These are phyloP conservation scores for Tauraco erythrolophus DNA, from an alignment of 2,113 vertebrate genomes.

Conservation along the genomic window DNA sequence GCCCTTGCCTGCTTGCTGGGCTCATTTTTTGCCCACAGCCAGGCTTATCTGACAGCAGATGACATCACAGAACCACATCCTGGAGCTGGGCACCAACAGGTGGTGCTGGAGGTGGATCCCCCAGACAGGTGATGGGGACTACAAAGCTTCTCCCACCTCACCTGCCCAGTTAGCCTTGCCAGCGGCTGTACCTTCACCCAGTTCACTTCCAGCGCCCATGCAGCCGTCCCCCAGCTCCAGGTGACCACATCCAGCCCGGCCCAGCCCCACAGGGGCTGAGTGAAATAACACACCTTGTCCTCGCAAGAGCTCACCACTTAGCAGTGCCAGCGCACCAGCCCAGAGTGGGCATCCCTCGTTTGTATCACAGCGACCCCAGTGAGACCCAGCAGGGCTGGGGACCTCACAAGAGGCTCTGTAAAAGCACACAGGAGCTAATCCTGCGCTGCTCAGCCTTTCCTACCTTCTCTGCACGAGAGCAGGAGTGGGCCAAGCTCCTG, in stretches of 20 bases:
- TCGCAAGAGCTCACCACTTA: rapidly evolving
- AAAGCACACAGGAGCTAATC: rapidly evolving
- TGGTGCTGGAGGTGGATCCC: background rate
- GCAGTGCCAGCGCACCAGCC: background rate
- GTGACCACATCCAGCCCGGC: background rate
- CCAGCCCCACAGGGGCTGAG: background rate
- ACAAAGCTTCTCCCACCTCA: background rate
- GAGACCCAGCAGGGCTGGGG: background rate
- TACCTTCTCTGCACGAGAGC: background rate
- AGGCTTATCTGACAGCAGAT: background rate
- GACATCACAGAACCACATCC: background rate
- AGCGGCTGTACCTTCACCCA: background rate
- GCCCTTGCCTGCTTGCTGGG: background rate
- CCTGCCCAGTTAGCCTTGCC: background rate
- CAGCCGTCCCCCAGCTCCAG: background rate
- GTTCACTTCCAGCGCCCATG: background rate
- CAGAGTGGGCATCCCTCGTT: background rate
- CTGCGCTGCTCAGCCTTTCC: background rate
- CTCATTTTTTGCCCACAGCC: background rate
- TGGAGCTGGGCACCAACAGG: background rate
- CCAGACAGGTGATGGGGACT: background rate
- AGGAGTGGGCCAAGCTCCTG: background rate
- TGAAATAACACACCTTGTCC: rapidly evolving
- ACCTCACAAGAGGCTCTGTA: background rate
- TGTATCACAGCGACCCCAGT: background rate